phyloP scores from a whole-genome alignment of 2,113 vertebrate genomes.

The human (Homo sapiens) region GRCh38 chr11:112281501-112282000 shows the following conservation, averaged over 20 bases:
- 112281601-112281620: not conserved
- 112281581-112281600: not conserved
- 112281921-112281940: not conserved
- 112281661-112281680: not conserved
- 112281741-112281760: accelerated
- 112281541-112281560: not conserved
- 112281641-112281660: not conserved
- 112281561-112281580: not conserved
- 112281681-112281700: no score
- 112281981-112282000: not conserved
- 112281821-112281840: not conserved
- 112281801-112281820: not conserved
- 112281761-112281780: not conserved
- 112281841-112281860: not conserved
- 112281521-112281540: not conserved
- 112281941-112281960: not conserved
- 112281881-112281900: accelerated
- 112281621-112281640: not conserved
- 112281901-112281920: not conserved
- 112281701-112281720: not conserved
- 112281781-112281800: not conserved
- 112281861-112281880: not conserved
- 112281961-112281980: not conserved
- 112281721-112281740: not conserved
- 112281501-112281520: not conserved